A percentile compares a stretch with the other conserved stretches of the same genome.
phyloP scores from a whole-genome alignment of 2,888 invertebrate genomes.

The Tetragnatha montana region DNA sequence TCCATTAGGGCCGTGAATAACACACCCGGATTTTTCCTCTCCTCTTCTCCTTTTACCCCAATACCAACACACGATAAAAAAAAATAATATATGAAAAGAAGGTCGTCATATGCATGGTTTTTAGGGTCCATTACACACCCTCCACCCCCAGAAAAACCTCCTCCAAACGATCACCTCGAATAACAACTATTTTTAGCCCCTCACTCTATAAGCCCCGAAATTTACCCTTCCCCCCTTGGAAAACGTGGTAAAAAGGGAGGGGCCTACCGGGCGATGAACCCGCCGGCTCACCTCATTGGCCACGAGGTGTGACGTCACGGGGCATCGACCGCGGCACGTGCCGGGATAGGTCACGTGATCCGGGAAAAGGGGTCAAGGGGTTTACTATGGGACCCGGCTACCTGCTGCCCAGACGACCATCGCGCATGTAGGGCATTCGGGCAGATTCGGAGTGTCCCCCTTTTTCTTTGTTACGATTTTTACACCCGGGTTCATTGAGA shows the following conservation, averaged over 20 bases:
- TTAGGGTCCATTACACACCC: slow-evolving; percentile 45
- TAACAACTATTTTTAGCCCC: slow-evolving; percentile 57
- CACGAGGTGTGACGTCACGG: slow-evolving; percentile 4
- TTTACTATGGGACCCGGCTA: slow-evolving; percentile 26
- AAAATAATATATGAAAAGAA: neutral
- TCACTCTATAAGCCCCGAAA: slow-evolving; percentile 23
- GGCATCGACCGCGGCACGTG: slow-evolving; percentile 69
- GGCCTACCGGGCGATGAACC: slow-evolving; percentile 23
- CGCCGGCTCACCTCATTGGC: slow-evolving; percentile 5
- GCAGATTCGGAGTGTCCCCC: slow-evolving; percentile 10
- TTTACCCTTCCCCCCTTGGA: slow-evolving; percentile 10
- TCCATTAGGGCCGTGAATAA: slow-evolving; percentile 19
- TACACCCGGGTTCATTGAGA: neutral
- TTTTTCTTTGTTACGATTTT: neutral
- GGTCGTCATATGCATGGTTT: slow-evolving; percentile 37
- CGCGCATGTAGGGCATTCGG: slow-evolving; percentile 56
- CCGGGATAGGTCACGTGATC: slow-evolving; percentile 64
- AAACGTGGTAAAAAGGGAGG: slow-evolving; percentile 29
- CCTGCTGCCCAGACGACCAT: slow-evolving; percentile 5
- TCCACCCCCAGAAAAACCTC: neutral
- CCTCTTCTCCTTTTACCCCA: neutral
- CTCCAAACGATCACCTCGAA: slow-evolving; percentile 21
- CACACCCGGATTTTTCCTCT: neutral
- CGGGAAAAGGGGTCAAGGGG: slow-evolving; percentile 34
- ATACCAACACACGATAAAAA: neutral